Base-by-base conservation (phyloP, 2,888 invertebrate species). In the Drosophila nigricruria region DNA sequence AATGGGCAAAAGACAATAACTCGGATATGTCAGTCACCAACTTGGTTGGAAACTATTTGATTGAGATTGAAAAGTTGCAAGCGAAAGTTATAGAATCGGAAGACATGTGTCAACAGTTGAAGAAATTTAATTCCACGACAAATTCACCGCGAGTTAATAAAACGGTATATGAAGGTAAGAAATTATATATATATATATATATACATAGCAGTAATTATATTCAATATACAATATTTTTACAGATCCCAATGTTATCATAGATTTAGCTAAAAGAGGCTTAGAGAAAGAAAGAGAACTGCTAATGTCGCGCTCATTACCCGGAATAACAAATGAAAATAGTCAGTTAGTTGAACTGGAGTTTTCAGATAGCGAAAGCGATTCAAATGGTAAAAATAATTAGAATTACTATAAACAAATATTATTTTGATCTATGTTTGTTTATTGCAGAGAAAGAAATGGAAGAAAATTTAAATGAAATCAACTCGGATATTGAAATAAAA, bases 401-500 rank as follows among this genome's bases (percentile, higher is more conserved):
- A 14, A 2, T 10, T 0, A 14, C 1, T n/a, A 40, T 10, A 12
- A 50, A 12, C 16, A 8, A 23, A 10, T 10, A 23, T 16, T 23
- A 16, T 2, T 16, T 9, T 9, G 16, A 32, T 32, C 8, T 20
- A 34, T 32, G 2, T 8, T 14, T 12, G n/a, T 1, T 18, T 30
- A 18, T 30, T 53, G 8, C 82, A 90, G 94, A 94, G 62, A 94
- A 94, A 70, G 94, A 93, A 47, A 95, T 95, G 42, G 95, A 97
- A 79, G 96, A 96, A 34, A 97, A 98, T 91, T 93, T 99, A 69
- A 97, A 97, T 16, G 96, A 97, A 12, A 93, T 99, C 18, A 98
- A 97, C 64, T 97, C 97, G 52, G 98, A 99, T 92, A 99, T 99
- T 78, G 97, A 97, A 91, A 96, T 98, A 62, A 99, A 99, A 92